Conservation (phyloP, 2,113 vertebrate genomes). For the Xyliphius kryptos region DNA sequence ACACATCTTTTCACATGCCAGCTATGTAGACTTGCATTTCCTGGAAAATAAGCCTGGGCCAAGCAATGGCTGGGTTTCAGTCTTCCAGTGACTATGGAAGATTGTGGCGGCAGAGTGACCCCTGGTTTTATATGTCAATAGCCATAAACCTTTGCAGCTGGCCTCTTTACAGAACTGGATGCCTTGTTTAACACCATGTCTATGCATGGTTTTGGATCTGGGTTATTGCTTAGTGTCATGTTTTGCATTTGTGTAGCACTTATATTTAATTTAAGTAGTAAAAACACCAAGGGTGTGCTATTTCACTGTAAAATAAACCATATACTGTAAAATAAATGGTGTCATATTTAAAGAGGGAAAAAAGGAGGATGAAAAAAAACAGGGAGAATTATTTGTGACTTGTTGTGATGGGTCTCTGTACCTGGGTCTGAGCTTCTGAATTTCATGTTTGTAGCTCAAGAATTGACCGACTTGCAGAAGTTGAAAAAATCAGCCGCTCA, state of each 20-base stretch:
- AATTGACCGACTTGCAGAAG: too few species aligned
- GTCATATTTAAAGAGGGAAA: too few species aligned
- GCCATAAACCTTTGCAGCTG: slow-evolving; percentile 29
- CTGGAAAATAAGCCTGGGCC: slow-evolving; percentile 14
- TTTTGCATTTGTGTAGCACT: not conserved
- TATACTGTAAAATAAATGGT: too few species aligned
- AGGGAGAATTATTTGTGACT: too few species aligned
- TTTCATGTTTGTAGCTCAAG: too few species aligned
- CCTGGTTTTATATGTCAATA: slow-evolving; percentile 29
- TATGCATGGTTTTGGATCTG: slow-evolving; percentile 13
- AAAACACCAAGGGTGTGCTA: too few species aligned
- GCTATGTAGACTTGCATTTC: slow-evolving; percentile 30
- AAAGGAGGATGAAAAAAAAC: too few species aligned
- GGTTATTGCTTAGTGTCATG: not conserved
- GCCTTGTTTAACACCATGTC: slow-evolving; percentile 14
- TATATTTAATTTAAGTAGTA: not conserved
- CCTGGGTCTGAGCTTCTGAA: too few species aligned
- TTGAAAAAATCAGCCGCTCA: too few species aligned
- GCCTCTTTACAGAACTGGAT: slow-evolving; percentile 19
- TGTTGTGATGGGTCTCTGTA: too few species aligned
- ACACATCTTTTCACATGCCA: not conserved
- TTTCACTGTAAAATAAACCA: too few species aligned
- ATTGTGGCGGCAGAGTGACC: slow-evolving; percentile 6
- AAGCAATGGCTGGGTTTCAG: slow-evolving; percentile 7
- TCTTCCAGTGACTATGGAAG: slow-evolving; percentile 12